A percentile compares a stretch with the other conserved stretches of the same genome.
These are phyloP conservation scores for Carassius carassius DNA, from an alignment of 2,113 vertebrate genomes.

Conservation along the genomic window DNA sequence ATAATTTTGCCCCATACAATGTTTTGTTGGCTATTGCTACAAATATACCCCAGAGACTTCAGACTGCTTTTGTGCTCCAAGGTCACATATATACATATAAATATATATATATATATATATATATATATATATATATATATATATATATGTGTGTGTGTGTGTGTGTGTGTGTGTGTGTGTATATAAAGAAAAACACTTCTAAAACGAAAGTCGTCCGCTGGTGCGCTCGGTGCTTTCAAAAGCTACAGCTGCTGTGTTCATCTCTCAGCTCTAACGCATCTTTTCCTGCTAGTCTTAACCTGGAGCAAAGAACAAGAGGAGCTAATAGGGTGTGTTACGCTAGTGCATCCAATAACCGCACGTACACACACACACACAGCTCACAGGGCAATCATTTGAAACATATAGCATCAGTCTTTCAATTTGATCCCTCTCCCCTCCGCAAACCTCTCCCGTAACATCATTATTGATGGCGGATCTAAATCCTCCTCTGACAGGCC, in stretches of 20 bases:
- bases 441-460: slow-evolving; percentile 68
- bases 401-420: slow-evolving; percentile 77
- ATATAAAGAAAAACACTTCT: too few species aligned
- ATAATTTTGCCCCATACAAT: too few species aligned
- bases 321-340: slow-evolving; percentile 71
- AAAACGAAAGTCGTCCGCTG: not conserved
- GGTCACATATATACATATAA: too few species aligned
- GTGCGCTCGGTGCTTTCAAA: slow-evolving; percentile 63
- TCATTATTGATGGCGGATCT: slow-evolving; percentile 79
- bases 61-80: too few species aligned
- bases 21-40: too few species aligned
- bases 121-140: too few species aligned
- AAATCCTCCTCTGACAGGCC: slow-evolving; percentile 76
- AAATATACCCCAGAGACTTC: too few species aligned
- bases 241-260: slow-evolving; percentile 70
- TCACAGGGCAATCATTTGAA: slow-evolving; percentile 76
- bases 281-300: slow-evolving; percentile 77
- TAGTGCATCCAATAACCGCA: slow-evolving; percentile 60
- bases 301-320: slow-evolving; percentile 76
- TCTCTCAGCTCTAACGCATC: slow-evolving; percentile 71
- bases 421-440: slow-evolving; percentile 73
- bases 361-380: slow-evolving; percentile 55
- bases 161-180: too few species aligned
- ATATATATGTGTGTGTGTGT: too few species aligned
- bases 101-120: too few species aligned